These are phyloP conservation scores for Hydractinia echinata DNA, from an alignment of 30 jellyfish, hydroid and myxozoan species.

Conservation along the genomic window DNA sequence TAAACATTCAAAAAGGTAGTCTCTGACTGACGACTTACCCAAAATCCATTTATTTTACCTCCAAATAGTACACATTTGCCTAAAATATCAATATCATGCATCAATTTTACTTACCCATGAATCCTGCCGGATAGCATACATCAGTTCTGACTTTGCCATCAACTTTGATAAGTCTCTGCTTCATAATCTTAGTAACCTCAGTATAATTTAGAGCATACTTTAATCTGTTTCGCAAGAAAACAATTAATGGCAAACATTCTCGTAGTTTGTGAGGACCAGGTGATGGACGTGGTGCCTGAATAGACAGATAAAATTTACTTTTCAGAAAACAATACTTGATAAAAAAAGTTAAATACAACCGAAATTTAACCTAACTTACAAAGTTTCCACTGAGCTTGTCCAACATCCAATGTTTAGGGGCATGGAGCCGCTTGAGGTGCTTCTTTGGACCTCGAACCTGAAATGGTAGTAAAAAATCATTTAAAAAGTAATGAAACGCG, in stretches of 20 bases:
- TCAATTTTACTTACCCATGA: conserved; percentile 74
- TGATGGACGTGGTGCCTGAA: conserved; percentile 98
- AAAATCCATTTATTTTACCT: too few relatives aligned
- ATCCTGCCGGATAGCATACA: conserved; percentile 90
- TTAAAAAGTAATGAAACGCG: background rate
- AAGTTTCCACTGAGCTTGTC: conserved; percentile 94
- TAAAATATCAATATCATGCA: background rate
- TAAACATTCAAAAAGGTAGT: too few relatives aligned
- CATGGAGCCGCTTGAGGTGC: conserved; percentile 99
- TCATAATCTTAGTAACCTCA: conserved; percentile 84
- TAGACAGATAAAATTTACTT: background rate
- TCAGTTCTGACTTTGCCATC: conserved; percentile 96
- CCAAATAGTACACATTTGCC: background rate
- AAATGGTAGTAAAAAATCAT: conserved; percentile 4
- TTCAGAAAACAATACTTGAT: too few relatives aligned
- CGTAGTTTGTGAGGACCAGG: conserved; percentile 97
- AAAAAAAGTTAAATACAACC: background rate
- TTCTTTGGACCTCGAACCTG: conserved; percentile 99
- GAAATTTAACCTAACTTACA: conserved; percentile 48
- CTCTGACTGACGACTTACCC: too few relatives aligned
- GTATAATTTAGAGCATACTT: conserved; percentile 86
- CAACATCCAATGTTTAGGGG: conserved; percentile 99
- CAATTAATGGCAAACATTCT: conserved; percentile 89
- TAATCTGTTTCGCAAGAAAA: conserved; percentile 82
- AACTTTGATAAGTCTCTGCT: conserved; percentile 81